These are phyloP conservation scores for Lasiurus cinereus DNA, from an alignment of 2,113 vertebrate genomes.

Conservation along the genomic window DNA sequence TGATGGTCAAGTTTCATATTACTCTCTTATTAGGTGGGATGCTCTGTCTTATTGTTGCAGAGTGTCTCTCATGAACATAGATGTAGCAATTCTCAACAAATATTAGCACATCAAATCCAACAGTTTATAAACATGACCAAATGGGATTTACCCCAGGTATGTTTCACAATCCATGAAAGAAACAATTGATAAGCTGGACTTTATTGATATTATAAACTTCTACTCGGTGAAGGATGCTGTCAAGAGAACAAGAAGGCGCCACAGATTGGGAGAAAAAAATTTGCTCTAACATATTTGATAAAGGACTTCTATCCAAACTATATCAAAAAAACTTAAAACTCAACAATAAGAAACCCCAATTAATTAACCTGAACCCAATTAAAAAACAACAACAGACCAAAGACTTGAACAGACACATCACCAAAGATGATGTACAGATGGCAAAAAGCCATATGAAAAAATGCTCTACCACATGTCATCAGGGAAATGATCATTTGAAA, in stretches of 20 bases:
- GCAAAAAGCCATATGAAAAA: not conserved
- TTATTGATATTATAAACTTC: not conserved
- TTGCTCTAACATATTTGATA: not conserved
- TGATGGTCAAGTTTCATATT: too few relatives aligned
- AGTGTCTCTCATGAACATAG: not conserved
- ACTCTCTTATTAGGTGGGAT: too few relatives aligned
- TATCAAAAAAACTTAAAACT: not conserved
- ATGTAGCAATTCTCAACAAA: not conserved
- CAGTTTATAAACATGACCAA: not conserved
- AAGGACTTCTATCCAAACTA: not conserved
- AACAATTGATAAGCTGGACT: not conserved
- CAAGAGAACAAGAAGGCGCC: not conserved
- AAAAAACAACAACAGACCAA: not conserved
- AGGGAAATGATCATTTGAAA: not conserved
- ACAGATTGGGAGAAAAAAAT: not conserved
- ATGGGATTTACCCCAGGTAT: not conserved
- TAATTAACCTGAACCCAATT: slow-evolving; percentile 1
- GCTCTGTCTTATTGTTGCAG: not conserved
- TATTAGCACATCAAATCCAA: not conserved
- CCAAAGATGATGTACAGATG: not conserved
- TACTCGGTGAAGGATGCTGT: not conserved
- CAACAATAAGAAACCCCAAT: not conserved
- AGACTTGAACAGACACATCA: not conserved
- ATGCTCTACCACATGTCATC: not conserved
- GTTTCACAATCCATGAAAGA: not conserved